A percentile compares a stretch with the other conserved stretches of the same genome.
Evolutionary conservation across 2,797 vertebrate species (phyloP).

Genomic region (Artibeus jamaicensis): DNA sequence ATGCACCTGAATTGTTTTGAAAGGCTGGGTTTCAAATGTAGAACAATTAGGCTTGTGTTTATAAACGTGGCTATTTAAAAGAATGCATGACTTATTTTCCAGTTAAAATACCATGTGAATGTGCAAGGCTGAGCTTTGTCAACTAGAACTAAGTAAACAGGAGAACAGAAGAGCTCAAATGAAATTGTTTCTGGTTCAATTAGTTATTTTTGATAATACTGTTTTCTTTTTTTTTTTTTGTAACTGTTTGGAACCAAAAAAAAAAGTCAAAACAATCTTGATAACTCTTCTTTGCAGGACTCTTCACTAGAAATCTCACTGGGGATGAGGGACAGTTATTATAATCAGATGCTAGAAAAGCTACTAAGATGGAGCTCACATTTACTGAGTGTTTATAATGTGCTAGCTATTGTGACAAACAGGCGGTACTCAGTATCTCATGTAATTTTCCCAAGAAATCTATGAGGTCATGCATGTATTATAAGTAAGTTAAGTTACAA

Average conservation of each 20-base stretch:
- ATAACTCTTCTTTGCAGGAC: not conserved
- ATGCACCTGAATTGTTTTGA: slow-evolving; percentile 16
- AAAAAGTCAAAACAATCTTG: not conserved
- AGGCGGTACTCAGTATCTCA: not conserved
- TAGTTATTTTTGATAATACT: not conserved
- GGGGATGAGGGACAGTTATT: not conserved
- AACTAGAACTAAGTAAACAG: not conserved
- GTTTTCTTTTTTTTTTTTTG: not conserved
- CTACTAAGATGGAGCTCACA: not conserved
- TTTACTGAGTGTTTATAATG: not conserved
- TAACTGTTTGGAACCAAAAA: not conserved
- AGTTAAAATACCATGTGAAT: slow-evolving; percentile 10
- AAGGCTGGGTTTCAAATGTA: slow-evolving; percentile 15
- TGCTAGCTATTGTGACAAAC: not conserved
- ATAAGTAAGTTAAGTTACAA: not conserved
- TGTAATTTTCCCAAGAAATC: not conserved
- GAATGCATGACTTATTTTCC: slow-evolving; percentile 6
- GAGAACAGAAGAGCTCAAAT: not conserved
- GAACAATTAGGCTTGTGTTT: slow-evolving; percentile 42
- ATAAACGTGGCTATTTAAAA: slow-evolving; percentile 46
- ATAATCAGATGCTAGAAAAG: not conserved
- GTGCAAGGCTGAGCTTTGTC: not conserved
- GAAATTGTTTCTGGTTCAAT: not conserved
- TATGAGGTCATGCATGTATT: not conserved
- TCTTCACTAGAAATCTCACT: not conserved